These are phyloP conservation scores for Eupeodes latifasciatus DNA, from an alignment of 2,888 invertebrate genomes.

Conservation along the genomic window DNA sequence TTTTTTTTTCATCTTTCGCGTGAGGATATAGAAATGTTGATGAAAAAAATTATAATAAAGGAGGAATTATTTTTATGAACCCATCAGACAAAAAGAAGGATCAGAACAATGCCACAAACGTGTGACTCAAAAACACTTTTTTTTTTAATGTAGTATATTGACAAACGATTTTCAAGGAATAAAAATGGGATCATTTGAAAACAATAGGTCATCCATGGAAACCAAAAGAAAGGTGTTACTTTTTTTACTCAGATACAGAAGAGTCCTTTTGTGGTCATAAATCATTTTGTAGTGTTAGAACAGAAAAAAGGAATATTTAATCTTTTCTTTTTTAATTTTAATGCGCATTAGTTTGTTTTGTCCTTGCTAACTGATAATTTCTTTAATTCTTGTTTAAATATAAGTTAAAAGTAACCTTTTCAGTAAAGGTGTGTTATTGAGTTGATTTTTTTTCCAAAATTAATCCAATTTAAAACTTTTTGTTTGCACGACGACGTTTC, in stretches of 20 bases:
- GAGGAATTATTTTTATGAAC: conserved; percentile 12
- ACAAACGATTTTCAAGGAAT: conserved; percentile 73
- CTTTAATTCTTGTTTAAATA: conserved; percentile 7
- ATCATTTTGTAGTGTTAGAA: conserved; percentile 51
- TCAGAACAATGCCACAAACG: conserved; percentile 70
- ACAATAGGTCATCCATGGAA: conserved; percentile 61
- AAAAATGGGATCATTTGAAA: conserved; percentile 52
- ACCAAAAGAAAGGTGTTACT: conserved; percentile 58
- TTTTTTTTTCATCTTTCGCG: neutral
- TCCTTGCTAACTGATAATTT: conserved; percentile 9
- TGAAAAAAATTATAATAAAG: neutral
- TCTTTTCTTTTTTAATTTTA: conserved; percentile 44
- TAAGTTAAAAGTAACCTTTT: neutral
- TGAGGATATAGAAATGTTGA: neutral
- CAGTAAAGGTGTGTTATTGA: neutral
- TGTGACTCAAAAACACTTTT: conserved; percentile 67
- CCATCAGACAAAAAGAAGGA: conserved; percentile 50
- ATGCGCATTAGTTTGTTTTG: conserved; percentile 24
- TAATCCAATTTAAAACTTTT: neutral
- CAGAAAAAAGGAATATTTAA: conserved; percentile 2
- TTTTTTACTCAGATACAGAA: neutral
- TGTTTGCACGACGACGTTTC: neutral
- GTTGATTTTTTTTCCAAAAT: neutral
- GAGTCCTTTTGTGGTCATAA: conserved; percentile 64
- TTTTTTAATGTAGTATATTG: conserved; percentile 42